Conservation (phyloP, 1,140 invertebrate genomes). For the Stratiolaelaps scimitus region DNA sequence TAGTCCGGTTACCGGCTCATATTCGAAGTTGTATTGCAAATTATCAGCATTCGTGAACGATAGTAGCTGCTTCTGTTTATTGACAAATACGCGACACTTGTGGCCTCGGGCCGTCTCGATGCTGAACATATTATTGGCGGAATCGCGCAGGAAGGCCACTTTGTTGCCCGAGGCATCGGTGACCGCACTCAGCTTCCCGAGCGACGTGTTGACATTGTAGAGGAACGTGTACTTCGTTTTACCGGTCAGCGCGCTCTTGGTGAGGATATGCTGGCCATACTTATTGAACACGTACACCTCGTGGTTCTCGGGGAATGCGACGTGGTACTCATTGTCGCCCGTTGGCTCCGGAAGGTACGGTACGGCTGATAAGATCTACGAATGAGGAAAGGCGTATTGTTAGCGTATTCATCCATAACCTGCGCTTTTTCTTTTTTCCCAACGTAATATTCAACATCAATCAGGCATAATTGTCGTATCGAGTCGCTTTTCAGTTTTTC, state of each 20-base stretch:
- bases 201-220: slow-evolving; percentile 90
- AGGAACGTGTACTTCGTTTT: slow-evolving; percentile 81
- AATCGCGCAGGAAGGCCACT: slow-evolving; percentile 66
- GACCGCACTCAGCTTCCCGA: slow-evolving; percentile 79
- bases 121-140: slow-evolving; percentile 72
- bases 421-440: too few species aligned
- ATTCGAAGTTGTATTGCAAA: slow-evolving; percentile 81
- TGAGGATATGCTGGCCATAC: slow-evolving; percentile 83
- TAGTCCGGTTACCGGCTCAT: slow-evolving; percentile 72
- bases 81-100: slow-evolving; percentile 68
- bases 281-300: slow-evolving; percentile 91
- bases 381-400: slow-evolving; percentile 31
- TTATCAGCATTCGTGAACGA: slow-evolving; percentile 77
- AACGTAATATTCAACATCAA: too few species aligned
- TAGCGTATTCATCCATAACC: too few species aligned
- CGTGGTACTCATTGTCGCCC: slow-evolving; percentile 63
- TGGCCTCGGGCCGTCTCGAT: slow-evolving; percentile 88
- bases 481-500: neutral
- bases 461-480: too few species aligned
- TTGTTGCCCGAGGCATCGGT: slow-evolving; percentile 88
- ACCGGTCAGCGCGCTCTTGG: slow-evolving; percentile 79
- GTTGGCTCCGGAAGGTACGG: slow-evolving; percentile 75
- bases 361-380: slow-evolving; percentile 70
- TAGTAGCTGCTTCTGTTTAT: slow-evolving; percentile 57
- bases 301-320: slow-evolving; percentile 85